phyloP scores from a whole-genome alignment of 1,140 invertebrate species.

The Chlorops oryzae region DNA sequence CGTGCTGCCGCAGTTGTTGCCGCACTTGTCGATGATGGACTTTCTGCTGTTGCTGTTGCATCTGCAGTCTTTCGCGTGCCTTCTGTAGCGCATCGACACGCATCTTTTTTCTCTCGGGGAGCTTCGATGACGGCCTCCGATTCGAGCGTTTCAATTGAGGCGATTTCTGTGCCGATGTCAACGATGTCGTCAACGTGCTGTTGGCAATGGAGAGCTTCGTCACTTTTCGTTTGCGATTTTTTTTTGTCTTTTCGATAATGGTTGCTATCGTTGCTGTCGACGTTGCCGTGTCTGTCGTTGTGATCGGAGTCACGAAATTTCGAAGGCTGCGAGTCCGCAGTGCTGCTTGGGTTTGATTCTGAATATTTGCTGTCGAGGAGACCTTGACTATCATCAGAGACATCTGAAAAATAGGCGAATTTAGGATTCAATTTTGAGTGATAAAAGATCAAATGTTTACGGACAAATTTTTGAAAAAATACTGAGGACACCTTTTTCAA shows the following conservation, averaged over 20 bases:
- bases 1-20: conserved; percentile 5
- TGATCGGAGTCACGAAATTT: neutral
- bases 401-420: conserved; percentile 34
- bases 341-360: conserved; percentile 28
- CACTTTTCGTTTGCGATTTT: neutral
- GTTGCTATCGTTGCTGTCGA: neutral
- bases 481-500: too few species aligned
- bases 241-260: conserved; percentile 5
- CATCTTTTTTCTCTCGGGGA: conserved; percentile 26
- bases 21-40: conserved; percentile 20
- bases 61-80: conserved; percentile 28
- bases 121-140: neutral
- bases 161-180: too few species aligned
- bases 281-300: neutral
- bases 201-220: too few species aligned
- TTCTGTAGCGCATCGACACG: conserved; percentile 33
- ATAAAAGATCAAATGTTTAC: too few species aligned
- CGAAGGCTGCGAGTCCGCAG: neutral
- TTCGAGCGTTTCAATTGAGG: too few species aligned
- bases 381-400: conserved; percentile 45
- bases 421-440: too few species aligned
- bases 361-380: conserved; percentile 34
- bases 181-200: too few species aligned
- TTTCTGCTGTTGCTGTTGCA: conserved; percentile 29
- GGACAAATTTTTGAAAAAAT: too few species aligned